phyloP scores from a whole-genome alignment of 2,888 invertebrate genomes.

The Protonemura montana region DNA sequence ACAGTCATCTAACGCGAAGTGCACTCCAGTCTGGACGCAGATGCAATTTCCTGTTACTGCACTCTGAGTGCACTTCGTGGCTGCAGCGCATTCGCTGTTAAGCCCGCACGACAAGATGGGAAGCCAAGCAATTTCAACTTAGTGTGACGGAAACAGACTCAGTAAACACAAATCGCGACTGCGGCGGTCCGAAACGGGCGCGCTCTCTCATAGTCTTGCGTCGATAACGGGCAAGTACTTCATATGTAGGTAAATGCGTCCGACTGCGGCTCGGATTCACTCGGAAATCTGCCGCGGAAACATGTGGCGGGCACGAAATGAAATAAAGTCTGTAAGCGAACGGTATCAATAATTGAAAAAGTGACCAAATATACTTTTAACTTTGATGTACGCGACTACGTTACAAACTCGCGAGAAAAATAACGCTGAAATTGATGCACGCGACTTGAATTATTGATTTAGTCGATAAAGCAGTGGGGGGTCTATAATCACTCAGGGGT shows the following conservation, averaged over 20 bases:
- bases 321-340: neutral
- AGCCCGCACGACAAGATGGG: neutral
- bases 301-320: neutral
- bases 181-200: neutral
- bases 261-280: neutral
- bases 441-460: neutral
- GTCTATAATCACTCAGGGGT: neutral
- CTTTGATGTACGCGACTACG: neutral
- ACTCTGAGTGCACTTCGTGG: neutral
- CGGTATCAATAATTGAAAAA: neutral
- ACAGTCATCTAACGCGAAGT: neutral
- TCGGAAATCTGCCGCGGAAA: neutral
- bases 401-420: conserved; percentile 12
- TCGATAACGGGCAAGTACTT: too few species aligned
- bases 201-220: too few species aligned
- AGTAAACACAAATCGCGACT: neutral
- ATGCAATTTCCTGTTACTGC: conserved; percentile 12
- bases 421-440: neutral
- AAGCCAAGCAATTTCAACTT: neutral
- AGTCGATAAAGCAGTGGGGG: neutral
- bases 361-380: neutral
- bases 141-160: neutral
- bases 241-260: too few species aligned
- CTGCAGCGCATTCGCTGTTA: neutral
- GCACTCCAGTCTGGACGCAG: neutral